A percentile compares a stretch with the other conserved stretches of the same genome.
These are phyloP conservation scores for Agrypnus murinus DNA, from an alignment of 2,888 invertebrate species.

Conservation along the genomic window DNA sequence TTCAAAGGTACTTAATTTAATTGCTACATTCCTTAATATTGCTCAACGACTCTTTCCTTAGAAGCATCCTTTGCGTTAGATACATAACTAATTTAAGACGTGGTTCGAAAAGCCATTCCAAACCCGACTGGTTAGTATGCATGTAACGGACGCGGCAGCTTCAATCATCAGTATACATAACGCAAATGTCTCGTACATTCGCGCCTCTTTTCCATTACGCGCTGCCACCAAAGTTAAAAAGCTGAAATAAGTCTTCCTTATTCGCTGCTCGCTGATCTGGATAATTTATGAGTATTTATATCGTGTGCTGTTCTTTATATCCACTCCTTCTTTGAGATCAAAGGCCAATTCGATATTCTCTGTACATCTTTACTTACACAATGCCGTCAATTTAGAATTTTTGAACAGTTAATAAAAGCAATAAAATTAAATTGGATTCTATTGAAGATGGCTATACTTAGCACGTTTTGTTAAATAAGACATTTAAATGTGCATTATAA, in stretches of 20 bases:
- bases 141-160: slow-evolving; percentile 59
- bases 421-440: neutral
- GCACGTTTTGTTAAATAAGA: neutral
- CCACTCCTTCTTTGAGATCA: slow-evolving; percentile 28
- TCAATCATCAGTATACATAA: slow-evolving; percentile 67
- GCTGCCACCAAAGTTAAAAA: slow-evolving; percentile 64
- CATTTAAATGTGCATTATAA: neutral
- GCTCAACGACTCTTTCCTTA: slow-evolving; percentile 4
- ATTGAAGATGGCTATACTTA: too few species aligned
- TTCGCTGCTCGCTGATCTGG: slow-evolving; percentile 62
- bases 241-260: slow-evolving; percentile 67
- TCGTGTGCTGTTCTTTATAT: slow-evolving; percentile 54
- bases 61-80: slow-evolving; percentile 20
- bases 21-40: neutral
- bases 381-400: neutral
- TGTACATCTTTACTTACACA: slow-evolving; percentile 9
- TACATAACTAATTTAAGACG: slow-evolving; percentile 56
- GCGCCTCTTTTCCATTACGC: slow-evolving; percentile 66
- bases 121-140: slow-evolving; percentile 61
- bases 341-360: slow-evolving; percentile 9
- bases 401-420: neutral
- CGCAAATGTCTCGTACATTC: slow-evolving; percentile 67
- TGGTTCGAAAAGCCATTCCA: slow-evolving; percentile 59
- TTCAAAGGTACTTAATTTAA: too few species aligned
- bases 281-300: slow-evolving; percentile 67